phyloP scores from a whole-genome alignment of 1,140 invertebrate genomes.

The Diuraphis noxia region DNA sequence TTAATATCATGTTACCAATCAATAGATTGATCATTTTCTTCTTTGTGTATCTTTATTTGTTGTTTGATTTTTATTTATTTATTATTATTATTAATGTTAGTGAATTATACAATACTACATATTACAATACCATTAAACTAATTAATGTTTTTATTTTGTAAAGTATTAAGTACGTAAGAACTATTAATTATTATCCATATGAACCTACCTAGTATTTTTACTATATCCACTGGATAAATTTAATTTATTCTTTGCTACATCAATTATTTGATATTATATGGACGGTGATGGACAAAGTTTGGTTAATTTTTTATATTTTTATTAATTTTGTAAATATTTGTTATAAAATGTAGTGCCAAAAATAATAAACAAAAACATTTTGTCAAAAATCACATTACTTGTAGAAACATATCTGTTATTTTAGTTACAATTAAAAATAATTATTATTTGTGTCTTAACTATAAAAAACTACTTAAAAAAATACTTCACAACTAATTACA shows the following conservation, averaged over 20 bases:
- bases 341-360: conserved; percentile 4
- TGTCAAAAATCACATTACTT: background rate
- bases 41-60: conserved; percentile 6
- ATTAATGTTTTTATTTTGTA: background rate
- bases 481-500: background rate
- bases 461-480: background rate
- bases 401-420: background rate
- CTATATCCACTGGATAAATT: background rate
- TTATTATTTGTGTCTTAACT: background rate
- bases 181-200: background rate
- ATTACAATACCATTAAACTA: background rate
- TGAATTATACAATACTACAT: conserved; percentile 7
- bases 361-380: background rate
- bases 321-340: background rate
- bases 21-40: conserved; percentile 19
- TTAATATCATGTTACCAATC: conserved; percentile 24
- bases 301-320: background rate
- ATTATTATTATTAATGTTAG: conserved; percentile 6
- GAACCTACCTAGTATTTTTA: background rate
- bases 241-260: background rate
- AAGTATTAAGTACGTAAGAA: background rate
- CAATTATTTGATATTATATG: background rate
- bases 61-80: conserved; percentile 32
- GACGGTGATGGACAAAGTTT: background rate
- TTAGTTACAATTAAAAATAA: background rate